A percentile compares a stretch with the other conserved stretches of the same genome.
Conservation (phyloP, 2,797 vertebrate species). For the Enteromius fasciolatus region DNA sequence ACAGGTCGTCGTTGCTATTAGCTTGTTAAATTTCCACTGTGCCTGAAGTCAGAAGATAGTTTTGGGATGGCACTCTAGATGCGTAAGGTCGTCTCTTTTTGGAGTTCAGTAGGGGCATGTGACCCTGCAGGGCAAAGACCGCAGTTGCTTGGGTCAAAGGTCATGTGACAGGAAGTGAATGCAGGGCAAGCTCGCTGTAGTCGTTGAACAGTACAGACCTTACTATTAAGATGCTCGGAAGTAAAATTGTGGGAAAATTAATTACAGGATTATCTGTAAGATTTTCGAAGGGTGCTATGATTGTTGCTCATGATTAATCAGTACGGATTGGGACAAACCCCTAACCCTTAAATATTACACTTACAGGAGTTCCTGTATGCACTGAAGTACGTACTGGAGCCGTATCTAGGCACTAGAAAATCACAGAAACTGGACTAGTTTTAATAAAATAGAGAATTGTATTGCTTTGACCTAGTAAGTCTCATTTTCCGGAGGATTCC, state of each 20-base stretch:
- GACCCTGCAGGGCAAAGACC: slow-evolving; percentile 57
- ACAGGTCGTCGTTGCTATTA: neutral
- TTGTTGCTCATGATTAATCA: neutral
- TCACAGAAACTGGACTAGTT: neutral
- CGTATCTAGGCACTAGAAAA: neutral
- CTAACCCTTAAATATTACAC: too few species aligned
- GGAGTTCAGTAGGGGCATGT: slow-evolving; percentile 47
- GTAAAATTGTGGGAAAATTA: neutral
- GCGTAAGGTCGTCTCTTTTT: neutral
- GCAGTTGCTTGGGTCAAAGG: slow-evolving; percentile 56
- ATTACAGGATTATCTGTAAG: neutral
- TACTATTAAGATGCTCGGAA: neutral
- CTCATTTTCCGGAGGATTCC: neutral
- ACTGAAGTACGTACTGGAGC: too few species aligned
- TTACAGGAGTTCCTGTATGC: neutral
- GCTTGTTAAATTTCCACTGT: neutral
- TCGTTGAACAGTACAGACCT: neutral
- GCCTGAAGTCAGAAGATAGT: neutral
- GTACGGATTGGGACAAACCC: neutral
- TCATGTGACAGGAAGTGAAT: slow-evolving; percentile 73
- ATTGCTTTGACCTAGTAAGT: neutral
- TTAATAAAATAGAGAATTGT: neutral
- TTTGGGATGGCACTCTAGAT: neutral
- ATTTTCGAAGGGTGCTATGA: neutral
- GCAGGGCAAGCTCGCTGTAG: slow-evolving; percentile 36